phyloP scores from a whole-genome alignment of 2,888 invertebrate genomes.

The Dioctria linearis region DNA sequence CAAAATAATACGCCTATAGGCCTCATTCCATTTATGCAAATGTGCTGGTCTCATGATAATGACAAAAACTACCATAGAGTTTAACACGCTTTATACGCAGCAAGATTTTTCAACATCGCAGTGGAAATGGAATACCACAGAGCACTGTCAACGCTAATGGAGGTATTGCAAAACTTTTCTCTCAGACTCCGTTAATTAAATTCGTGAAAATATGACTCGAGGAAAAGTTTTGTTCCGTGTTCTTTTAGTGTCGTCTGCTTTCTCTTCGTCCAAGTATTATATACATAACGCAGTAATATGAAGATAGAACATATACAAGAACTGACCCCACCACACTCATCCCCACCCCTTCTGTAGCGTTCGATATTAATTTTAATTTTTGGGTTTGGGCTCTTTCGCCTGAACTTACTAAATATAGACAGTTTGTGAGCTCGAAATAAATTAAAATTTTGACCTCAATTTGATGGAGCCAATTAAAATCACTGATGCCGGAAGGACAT shows the following conservation, averaged over 20 bases:
- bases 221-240: background rate
- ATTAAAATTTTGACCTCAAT: conserved; percentile 23
- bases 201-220: conserved; percentile 28
- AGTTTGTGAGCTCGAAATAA: background rate
- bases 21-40: conserved; percentile 45
- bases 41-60: conserved; percentile 41
- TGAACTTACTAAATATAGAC: too few relatives aligned
- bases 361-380: background rate
- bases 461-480: background rate
- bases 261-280: background rate
- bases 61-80: background rate
- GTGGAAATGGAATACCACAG: background rate
- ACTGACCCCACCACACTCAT: too few relatives aligned
- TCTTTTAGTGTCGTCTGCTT: background rate
- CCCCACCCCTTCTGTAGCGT: background rate
- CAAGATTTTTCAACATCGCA: background rate
- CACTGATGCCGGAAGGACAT: background rate
- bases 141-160: conserved; percentile 18
- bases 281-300: too few relatives aligned
- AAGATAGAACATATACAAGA: too few relatives aligned
- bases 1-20: background rate
- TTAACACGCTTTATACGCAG: conserved; percentile 4
- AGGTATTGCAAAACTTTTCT: conserved; percentile 4
- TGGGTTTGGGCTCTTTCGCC: too few relatives aligned
- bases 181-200: conserved; percentile 8